These are phyloP conservation scores for Perdix hodgsoniae DNA, from an alignment of 2,797 vertebrate genomes.

Conservation along the genomic window DNA sequence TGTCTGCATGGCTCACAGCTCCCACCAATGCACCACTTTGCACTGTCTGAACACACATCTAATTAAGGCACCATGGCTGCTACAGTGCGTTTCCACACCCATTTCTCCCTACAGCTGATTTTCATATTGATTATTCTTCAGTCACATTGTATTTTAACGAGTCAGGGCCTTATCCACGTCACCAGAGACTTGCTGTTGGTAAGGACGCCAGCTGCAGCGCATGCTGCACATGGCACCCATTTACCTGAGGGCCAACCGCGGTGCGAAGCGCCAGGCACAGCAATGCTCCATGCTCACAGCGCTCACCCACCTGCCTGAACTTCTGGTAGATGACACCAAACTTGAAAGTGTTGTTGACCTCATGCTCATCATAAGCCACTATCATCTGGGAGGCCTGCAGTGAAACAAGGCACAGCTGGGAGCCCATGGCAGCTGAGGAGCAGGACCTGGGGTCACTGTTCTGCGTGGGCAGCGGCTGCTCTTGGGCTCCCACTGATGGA, in stretches of 20 bases:
- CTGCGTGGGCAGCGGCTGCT: not conserved
- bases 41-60: constrained; percentile 4
- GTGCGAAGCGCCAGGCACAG: fast-evolving
- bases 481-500: not conserved
- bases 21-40: constrained; percentile 6
- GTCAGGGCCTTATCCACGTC: not conserved
- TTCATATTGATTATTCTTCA: not conserved
- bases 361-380: constrained; percentile 94
- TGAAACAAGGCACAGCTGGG: not conserved
- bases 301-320: constrained; percentile 90
- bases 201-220: not conserved
- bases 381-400: constrained; percentile 94
- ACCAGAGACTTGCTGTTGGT: not conserved
- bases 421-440: no score
- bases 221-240: not conserved
- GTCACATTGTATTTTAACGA: constrained; percentile 8
- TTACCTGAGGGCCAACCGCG: fast-evolving
- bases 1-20: not conserved
- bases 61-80: constrained; percentile 20
- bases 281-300: fast-evolving
- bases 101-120: constrained; percentile 11
- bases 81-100: constrained; percentile 31
- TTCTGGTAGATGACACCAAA: constrained; percentile 97
- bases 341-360: constrained; percentile 98
- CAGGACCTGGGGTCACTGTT: no score